These are phyloP conservation scores for Drosophila nr. medialis DNA, from an alignment of 2,888 invertebrate species.

Conservation along the genomic window DNA sequence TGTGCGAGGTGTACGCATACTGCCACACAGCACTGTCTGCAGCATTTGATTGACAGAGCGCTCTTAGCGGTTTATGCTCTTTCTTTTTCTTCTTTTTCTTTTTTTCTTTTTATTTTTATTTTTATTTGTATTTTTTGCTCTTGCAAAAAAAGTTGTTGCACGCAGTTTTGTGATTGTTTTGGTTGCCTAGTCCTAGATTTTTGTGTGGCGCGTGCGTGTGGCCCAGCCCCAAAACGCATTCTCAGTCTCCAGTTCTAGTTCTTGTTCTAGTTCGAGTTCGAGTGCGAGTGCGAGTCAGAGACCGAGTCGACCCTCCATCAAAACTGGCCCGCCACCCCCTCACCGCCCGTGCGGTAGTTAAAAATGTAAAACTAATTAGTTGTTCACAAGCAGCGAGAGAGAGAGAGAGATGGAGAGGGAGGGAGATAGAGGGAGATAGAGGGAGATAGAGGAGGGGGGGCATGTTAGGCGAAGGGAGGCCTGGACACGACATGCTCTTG, in stretches of 20 bases:
- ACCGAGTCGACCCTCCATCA: neutral
- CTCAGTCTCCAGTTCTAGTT: neutral
- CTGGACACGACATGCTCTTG: conserved; percentile 49
- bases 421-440: neutral
- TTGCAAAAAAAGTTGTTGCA: conserved; percentile 45
- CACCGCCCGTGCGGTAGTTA: conserved; percentile 55
- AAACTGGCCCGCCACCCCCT: neutral
- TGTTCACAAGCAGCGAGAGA: neutral
- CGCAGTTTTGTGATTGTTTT: conserved; percentile 35
- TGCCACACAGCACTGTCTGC: conserved; percentile 39
- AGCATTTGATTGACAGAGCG: conserved; percentile 64
- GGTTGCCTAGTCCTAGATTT: conserved; percentile 28
- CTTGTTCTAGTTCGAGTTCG: neutral
- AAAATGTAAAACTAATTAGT: conserved; percentile 75
- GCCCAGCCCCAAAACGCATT: conserved; percentile 35
- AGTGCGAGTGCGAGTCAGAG: neutral
- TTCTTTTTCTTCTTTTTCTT: neutral
- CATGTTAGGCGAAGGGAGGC: conserved; percentile 8
- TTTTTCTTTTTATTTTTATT: neutral
- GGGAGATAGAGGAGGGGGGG: neutral
- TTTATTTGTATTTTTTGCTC: neutral
- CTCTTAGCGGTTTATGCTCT: conserved; percentile 55
- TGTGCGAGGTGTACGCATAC: neutral
- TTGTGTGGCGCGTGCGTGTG: conserved; percentile 50
- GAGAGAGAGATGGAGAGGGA: neutral